These are phyloP conservation scores for Dicerorhinus sumatrensis DNA, from an alignment of 2,113 vertebrate species.

Conservation along the genomic window DNA sequence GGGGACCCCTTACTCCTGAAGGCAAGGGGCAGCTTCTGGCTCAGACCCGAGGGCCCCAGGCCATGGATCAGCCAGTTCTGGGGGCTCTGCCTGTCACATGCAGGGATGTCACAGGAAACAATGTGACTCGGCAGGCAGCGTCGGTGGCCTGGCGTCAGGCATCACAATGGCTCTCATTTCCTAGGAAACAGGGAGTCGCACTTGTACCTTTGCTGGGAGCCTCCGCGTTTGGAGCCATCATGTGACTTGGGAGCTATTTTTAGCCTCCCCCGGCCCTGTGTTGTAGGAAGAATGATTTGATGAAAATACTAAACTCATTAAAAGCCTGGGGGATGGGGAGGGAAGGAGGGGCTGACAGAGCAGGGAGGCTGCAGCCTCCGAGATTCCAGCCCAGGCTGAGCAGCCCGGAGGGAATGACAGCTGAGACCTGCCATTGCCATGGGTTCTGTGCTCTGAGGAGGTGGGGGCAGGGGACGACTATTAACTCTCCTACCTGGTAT, in stretches of 20 bases:
- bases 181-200: conserved; percentile 81
- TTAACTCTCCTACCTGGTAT: background rate
- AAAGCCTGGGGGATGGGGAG: conserved; percentile 72
- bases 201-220: conserved; percentile 78
- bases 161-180: conserved; percentile 77
- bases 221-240: conserved; percentile 74
- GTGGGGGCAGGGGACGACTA: background rate
- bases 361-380: background rate
- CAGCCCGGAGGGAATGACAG: background rate
- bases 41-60: background rate
- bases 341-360: background rate
- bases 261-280: conserved; percentile 75
- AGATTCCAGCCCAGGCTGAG: background rate
- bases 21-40: background rate
- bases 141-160: conserved; percentile 68
- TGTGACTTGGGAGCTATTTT: conserved; percentile 77
- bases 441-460: background rate
- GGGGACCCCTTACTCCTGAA: background rate
- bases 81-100: background rate
- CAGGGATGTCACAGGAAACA: conserved; percentile 43
- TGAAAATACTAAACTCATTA: conserved; percentile 83
- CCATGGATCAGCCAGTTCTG: background rate
- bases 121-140: conserved; percentile 41
- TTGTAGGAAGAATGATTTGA: conserved; percentile 79
- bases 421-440: background rate